These are phyloP conservation scores for Heliconius himera DNA, from an alignment of 1,140 invertebrate species.

Conservation along the genomic window DNA sequence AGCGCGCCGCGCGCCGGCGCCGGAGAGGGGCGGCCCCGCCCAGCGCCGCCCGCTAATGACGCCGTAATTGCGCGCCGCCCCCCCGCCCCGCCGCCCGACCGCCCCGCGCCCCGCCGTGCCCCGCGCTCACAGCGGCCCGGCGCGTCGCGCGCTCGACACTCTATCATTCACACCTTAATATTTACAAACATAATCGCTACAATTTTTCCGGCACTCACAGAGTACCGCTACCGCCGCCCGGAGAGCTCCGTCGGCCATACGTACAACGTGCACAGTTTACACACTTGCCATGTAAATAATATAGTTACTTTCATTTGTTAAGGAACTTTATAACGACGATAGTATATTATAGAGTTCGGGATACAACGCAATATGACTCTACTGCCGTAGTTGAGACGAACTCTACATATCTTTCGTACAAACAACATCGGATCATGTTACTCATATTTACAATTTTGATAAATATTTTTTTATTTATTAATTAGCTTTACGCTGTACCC, in stretches of 20 bases:
- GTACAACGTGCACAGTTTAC: neutral
- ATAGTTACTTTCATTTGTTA: neutral
- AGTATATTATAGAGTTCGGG: neutral
- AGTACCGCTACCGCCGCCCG: conserved; percentile 15
- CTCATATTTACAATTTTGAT: neutral
- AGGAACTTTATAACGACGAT: neutral
- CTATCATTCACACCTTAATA: conserved; percentile 50
- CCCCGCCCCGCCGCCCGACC: conserved; percentile 36
- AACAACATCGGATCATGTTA: neutral
- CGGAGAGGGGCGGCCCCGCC: conserved; percentile 64
- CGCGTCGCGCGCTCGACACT: conserved; percentile 31
- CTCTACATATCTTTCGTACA: neutral
- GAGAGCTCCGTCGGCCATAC: conserved; percentile 1
- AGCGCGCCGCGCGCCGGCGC: conserved; percentile 59
- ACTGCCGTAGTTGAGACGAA: neutral
- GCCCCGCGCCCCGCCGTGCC: conserved; percentile 11
- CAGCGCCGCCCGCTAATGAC: conserved; percentile 63
- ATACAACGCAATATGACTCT: neutral
- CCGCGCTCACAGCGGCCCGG: conserved; percentile 27
- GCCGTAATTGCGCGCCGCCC: conserved; percentile 57
- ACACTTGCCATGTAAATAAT: neutral
- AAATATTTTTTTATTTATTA: no score
- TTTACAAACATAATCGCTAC: conserved; percentile 49
- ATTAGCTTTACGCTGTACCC: no score
- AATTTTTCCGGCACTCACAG: conserved; percentile 25